phyloP scores from a whole-genome alignment of 2,888 invertebrate genomes.

The Sarcophaga carnaria region DNA sequence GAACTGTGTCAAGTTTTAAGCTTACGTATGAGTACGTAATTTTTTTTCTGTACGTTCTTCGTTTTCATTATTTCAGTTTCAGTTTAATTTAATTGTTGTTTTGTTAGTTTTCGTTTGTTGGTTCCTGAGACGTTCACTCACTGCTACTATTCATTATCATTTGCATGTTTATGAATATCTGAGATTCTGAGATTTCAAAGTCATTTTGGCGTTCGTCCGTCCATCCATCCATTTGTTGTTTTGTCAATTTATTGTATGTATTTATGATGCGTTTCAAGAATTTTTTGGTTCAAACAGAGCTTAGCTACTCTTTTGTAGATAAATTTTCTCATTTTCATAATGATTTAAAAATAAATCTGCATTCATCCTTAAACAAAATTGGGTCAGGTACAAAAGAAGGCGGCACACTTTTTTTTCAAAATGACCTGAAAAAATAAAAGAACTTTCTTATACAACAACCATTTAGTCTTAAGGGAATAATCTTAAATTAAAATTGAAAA shows the following conservation, averaged over 20 bases:
- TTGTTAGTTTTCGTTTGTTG: constrained; percentile 18
- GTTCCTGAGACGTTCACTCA: constrained; percentile 30
- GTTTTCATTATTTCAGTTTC: constrained; percentile 43
- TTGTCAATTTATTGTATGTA: background rate
- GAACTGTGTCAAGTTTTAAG: constrained; percentile 61
- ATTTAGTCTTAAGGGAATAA: constrained; percentile 23
- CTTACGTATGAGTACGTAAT: constrained; percentile 4
- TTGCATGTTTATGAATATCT: background rate
- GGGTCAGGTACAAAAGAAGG: background rate
- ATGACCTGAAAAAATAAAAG: background rate
- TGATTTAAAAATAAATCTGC: constrained; percentile 22
- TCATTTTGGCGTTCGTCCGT: constrained; percentile 26
- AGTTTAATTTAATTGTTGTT: background rate
- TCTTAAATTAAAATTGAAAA: background rate
- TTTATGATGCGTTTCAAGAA: constrained; percentile 20
- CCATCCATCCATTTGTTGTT: too few species aligned
- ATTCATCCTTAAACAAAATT: constrained; percentile 9
- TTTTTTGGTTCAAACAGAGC: constrained; percentile 10
- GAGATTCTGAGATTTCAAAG: constrained; percentile 55
- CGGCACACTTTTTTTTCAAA: background rate
- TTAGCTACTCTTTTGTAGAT: background rate
- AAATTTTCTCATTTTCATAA: constrained; percentile 39
- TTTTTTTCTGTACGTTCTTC: constrained; percentile 29
- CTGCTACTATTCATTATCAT: constrained; percentile 19
- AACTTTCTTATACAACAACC: background rate